These are phyloP conservation scores for Aphaenogaster ashmeadi DNA, from an alignment of 1,140 invertebrate genomes.

Conservation along the genomic window DNA sequence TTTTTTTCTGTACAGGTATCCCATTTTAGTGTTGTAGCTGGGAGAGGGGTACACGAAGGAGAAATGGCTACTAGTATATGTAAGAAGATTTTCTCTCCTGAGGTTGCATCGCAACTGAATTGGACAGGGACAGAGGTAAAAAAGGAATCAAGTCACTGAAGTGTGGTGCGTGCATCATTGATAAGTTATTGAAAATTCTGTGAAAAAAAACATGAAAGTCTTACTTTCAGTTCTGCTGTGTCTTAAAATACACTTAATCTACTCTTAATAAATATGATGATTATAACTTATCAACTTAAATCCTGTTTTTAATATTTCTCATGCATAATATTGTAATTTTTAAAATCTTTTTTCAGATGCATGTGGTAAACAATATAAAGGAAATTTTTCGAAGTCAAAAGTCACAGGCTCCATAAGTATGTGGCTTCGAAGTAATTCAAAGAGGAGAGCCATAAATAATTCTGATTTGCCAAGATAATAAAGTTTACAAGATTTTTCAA, in stretches of 20 bases:
- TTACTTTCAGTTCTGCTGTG: no score
- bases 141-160: conserved; percentile 12
- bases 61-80: background rate
- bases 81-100: background rate
- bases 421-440: background rate
- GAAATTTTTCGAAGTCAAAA: background rate
- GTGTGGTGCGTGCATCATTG: conserved; percentile 8
- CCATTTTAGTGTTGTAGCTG: conserved; percentile 1
- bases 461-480: no score
- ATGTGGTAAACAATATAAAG: background rate
- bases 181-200: no score
- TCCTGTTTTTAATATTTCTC: no score
- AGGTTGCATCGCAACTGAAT: background rate
- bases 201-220: no score
- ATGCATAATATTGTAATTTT: no score
- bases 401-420: background rate
- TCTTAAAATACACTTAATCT: no score
- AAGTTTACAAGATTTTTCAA: no score
- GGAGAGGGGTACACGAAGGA: background rate
- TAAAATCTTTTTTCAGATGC: conserved; percentile 8
- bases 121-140: background rate
- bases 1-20: conserved; percentile 6
- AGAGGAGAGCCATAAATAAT: background rate
- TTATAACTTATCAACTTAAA: no score
- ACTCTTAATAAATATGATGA: no score